Evolutionary conservation across 2,797 vertebrate genomes (phyloP), one percentile per base, ranked within the genome.

Genomic region (Emydoidea blandingii): DNA sequence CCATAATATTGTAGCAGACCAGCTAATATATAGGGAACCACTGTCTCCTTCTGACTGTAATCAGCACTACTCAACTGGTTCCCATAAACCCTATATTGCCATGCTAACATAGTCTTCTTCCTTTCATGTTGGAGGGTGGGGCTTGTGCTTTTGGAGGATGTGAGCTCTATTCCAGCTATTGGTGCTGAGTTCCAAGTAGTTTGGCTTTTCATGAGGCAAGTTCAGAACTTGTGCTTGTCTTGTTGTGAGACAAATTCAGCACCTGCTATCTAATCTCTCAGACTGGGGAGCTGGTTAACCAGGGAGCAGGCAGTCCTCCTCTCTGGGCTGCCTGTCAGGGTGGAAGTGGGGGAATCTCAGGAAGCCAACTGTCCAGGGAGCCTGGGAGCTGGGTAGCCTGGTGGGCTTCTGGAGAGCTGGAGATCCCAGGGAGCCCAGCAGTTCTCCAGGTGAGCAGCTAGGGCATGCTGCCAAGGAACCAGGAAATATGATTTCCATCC

Each of bases 361-460:
- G 81, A 90, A 93, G 65, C 84, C 94, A 96, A 88, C 88, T 21
- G 19, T 82, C 87, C 91, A 96, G 2, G 0, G 47, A 3, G 3
- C 54, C 79, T 91, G 3, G 0, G 85, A 95, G 83, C 65, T 79
- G 27, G 94, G 54, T 44, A 95, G 92, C 83, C 88, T 92, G 54
- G 47, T 72, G 86, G 85, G 54, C 52, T 96, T 88, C 84, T 0
- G 0, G 81, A 92, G 81, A 90, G 80, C 47, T 85, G 91, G 74
- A 68, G 90, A 88, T 59, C 27, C 53, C 1, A 0, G 31, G 31
- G 6, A 62, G 31, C 29, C 59, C 31, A 79, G 86, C 37, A 93
- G 89, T 16, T 12, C 0, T 15, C 31, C 31, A 62, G 31, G 59
- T 62, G 31, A 8, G 34, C 34, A 65, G 34, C 15, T 65, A 34